Evolutionary conservation across 1,140 invertebrate genomes (phyloP).

Genomic region (Harlomillsia oculata): DNA sequence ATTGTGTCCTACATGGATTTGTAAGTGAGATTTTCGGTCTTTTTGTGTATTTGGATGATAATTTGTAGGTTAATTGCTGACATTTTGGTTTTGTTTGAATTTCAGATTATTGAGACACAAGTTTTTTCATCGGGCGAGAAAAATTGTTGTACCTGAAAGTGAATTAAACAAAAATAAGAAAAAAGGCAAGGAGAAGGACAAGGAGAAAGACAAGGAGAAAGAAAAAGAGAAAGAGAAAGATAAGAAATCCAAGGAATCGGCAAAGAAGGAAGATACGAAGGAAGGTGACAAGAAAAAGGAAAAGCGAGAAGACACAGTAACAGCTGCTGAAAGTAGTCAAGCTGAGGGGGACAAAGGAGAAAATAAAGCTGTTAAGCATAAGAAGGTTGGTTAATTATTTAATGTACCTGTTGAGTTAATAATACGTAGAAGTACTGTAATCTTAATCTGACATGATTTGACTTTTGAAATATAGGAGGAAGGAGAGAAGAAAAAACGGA

Average conservation of each 20-base stretch:
- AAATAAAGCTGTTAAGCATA: constrained; percentile 38
- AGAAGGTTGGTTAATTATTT: constrained; percentile 17
- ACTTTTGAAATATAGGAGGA: constrained; percentile 35
- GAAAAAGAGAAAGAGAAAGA: constrained; percentile 46
- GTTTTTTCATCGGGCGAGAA: constrained; percentile 88
- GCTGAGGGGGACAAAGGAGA: constrained; percentile 43
- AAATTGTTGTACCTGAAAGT: constrained; percentile 67
- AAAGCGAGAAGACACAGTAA: constrained; percentile 42
- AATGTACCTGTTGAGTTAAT: constrained; percentile 6
- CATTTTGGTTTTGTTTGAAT: constrained; percentile 9
- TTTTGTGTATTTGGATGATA: constrained; percentile 11
- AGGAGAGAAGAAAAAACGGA: constrained; percentile 49
- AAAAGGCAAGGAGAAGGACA: constrained; percentile 45
- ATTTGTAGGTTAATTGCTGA: background rate
- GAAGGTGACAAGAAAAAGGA: constrained; percentile 48
- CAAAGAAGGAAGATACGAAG: constrained; percentile 49
- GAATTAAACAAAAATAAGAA: constrained; percentile 56
- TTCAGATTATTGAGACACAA: constrained; percentile 75
- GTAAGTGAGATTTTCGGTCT: constrained; percentile 40
- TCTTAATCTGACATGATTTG: constrained; percentile 11
- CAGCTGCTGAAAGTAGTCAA: constrained; percentile 47
- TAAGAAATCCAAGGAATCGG: constrained; percentile 35
- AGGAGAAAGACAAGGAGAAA: constrained; percentile 52
- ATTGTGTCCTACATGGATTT: constrained; percentile 69
- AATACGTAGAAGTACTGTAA: too few relatives aligned